Evolutionary conservation across 37 sponge, comb jelly and placozoan genomes (phyloP), one percentile per base, ranked within the genome.

Genomic region (Oopsacas minuta): DNA sequence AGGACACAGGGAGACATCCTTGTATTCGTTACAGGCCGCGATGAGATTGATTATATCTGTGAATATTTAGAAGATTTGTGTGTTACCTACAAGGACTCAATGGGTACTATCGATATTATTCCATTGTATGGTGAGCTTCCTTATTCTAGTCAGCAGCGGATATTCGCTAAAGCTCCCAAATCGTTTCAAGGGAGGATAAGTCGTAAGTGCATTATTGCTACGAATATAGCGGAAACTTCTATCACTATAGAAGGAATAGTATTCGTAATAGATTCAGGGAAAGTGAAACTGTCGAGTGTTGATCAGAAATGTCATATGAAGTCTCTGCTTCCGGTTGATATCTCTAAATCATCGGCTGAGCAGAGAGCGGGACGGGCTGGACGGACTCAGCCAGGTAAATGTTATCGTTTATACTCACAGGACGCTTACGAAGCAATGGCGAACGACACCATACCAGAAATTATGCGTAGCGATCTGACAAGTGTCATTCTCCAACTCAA

Each of bases 331-430:
- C 75, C 75, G 7, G 75, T 61, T n/a, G 22, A 20, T n/a, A 61
- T 61, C 22, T 61, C 75, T 12, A 10, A 61, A n/a, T 61, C 75
- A 7, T 32, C 32, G 22, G 75, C 75, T 5, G 75, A 20, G 7
- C 75, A 61, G 75, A 61, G 75, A n/a, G 75, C 75, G 7, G 75
- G 75, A 7, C 22, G 75, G 30, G 75, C 75, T 61, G 75, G 75
- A 20, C 20, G 75, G 75, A 61, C 75, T 32, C 75, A n/a, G 75
- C 75, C 75, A 5, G 75, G 75, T 25, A 61, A 61, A n/a, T 61
- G 75, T 12, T 61, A 61, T 34, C 20, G 75, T 5, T n/a, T 61
- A 10, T 61, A 61, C 75, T 3, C 7, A 3, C 5, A 61, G 30
- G 75, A 25, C 30, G 30, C 7, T 20, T 61, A 32, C 22, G 75